Evolutionary conservation across 2,888 invertebrate species (phyloP), one percentile per base, ranked within the genome.

Genomic region (Xanthia togata): DNA sequence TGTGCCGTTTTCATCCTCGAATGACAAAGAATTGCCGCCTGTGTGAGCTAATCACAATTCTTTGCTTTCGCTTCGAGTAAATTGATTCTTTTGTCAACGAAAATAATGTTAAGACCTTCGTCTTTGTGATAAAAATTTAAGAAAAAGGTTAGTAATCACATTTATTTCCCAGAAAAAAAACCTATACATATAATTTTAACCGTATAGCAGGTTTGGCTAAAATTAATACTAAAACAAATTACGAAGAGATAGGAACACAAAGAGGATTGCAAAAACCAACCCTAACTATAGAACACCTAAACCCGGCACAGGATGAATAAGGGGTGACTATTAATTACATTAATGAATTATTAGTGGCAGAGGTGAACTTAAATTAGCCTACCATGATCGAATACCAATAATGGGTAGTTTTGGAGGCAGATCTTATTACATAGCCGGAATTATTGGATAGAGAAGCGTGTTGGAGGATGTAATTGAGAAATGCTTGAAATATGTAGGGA

Each of bases 21-120:
- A 71, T 87, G 84, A 85, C 88, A 90, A 87, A 83, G 83, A 88
- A 89, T 90, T 89, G 78, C 79, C 82, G 74, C 73, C n/a, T 76
- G 60, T 74, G 74, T 57, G 75, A 82, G 77, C 77, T 70, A 63
- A 77, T 86, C 76, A 76, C 44, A 79, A 79, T 76, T 78, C 75
- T 70, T 70, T 65, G 38, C 65, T 73, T 84, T 74, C 74, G 73
- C 69, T 82, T 80, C 73, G 85, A 84, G 83, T 85, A 89, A 90
- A 91, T 91, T 89, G 88, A 91, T 90, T 87, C 81, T 81, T 89
- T 89, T 87, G 89, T 87, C 82, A 88, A 86, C 82, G 82, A 82
- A 87, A 89, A 92, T 90, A 88, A 88, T 88, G 86, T 88, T 89
- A 88, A 76, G 47, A 62, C 31, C 47, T 35, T 59, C 41, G 17